A percentile compares a stretch with the other conserved stretches of the same genome.
phyloP scores from a whole-genome alignment of 2,797 vertebrate species.

The Potorous gilbertii region DNA sequence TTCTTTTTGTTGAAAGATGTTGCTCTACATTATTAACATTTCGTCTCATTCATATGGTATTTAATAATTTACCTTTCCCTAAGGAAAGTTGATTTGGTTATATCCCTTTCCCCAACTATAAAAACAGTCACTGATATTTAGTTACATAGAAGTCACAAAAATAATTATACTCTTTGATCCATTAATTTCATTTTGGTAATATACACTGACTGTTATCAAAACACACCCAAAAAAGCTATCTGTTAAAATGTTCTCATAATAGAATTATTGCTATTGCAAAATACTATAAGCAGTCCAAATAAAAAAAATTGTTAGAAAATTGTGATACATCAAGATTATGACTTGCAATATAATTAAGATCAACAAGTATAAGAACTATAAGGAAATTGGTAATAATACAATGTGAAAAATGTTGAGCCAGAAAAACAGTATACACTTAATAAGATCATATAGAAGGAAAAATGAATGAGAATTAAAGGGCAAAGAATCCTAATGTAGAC shows the following conservation, averaged over 20 bases:
- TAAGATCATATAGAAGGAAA: not conserved
- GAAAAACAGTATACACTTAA: not conserved
- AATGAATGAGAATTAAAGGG: not conserved
- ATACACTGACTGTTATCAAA: not conserved
- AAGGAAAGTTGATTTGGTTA: constrained; percentile 48
- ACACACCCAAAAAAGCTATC: not conserved
- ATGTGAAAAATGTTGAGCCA: not conserved
- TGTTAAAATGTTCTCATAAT: not conserved
- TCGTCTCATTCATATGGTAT: constrained; percentile 3
- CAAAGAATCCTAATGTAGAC: too few species aligned
- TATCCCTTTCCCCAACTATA: constrained; percentile 39
- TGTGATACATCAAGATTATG: not conserved
- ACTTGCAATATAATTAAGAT: not conserved
- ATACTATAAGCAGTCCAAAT: not conserved
- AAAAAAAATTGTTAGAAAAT: not conserved
- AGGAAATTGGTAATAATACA: not conserved
- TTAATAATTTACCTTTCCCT: constrained; percentile 53
- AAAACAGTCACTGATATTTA: not conserved
- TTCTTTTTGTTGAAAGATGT: constrained; percentile 27
- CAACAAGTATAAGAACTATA: not conserved
- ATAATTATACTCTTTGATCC: not conserved
- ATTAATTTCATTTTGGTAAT: not conserved
- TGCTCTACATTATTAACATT: not conserved
- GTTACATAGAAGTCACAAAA: not conserved
- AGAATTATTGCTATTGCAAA: not conserved